Evolutionary conservation across 2,797 vertebrate species (phyloP).

Genomic region (Leptodactylus fallax): DNA sequence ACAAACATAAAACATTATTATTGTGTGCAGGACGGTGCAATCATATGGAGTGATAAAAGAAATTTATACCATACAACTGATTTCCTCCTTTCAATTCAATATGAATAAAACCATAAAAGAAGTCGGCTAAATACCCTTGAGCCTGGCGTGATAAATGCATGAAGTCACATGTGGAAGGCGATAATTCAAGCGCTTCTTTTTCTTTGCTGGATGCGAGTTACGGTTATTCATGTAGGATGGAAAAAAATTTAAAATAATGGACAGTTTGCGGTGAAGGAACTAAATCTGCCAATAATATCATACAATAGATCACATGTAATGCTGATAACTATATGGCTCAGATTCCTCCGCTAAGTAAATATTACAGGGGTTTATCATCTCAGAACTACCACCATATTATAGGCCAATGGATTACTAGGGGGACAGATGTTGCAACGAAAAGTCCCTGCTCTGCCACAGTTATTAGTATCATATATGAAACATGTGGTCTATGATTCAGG

Average conservation of each 20-base stretch:
- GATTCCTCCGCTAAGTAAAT: too few species aligned
- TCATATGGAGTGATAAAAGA: slow-evolving; percentile 53
- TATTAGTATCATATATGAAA: too few species aligned
- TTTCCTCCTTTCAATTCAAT: slow-evolving; percentile 51
- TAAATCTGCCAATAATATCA: background rate
- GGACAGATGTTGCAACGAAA: too few species aligned
- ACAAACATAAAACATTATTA: slow-evolving; percentile 62
- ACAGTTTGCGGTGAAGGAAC: background rate
- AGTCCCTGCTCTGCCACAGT: too few species aligned
- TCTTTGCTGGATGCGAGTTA: background rate
- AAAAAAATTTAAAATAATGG: background rate
- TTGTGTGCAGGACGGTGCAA: slow-evolving; percentile 35
- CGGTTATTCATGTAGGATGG: background rate
- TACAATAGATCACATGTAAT: too few species aligned
- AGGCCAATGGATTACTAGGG: too few species aligned
- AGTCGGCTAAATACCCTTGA: slow-evolving; percentile 49
- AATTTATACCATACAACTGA: slow-evolving; percentile 51
- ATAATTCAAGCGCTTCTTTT: slow-evolving; percentile 10
- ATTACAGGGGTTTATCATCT: too few species aligned
- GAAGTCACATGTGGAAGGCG: background rate
- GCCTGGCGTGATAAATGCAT: slow-evolving; percentile 26
- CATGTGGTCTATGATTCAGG: too few species aligned
- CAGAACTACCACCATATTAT: too few species aligned
- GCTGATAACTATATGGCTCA: too few species aligned
- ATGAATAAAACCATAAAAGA: slow-evolving; percentile 46